These are phyloP conservation scores for Eretmochelys imbricata DNA, from an alignment of 2,113 vertebrate species.

Conservation along the genomic window DNA sequence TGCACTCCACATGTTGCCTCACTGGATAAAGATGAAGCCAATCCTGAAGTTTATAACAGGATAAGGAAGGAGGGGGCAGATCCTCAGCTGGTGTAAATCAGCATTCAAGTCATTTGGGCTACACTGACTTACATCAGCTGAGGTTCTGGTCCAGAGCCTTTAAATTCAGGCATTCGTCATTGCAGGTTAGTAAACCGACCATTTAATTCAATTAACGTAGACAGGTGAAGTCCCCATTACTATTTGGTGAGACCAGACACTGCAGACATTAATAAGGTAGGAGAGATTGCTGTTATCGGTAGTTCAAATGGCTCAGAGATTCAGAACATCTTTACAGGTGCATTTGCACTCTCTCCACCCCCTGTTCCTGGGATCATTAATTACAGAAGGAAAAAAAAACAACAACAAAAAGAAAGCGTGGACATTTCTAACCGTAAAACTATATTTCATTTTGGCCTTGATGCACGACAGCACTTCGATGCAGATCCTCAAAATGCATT, in stretches of 20 bases:
- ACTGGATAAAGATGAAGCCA: not conserved
- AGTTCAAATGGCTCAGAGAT: slow-evolving; percentile 13
- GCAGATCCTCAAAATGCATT: not conserved
- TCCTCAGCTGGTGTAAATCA: not conserved
- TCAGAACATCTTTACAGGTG: not conserved
- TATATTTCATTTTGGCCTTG: not conserved
- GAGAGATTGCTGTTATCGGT: slow-evolving; percentile 8
- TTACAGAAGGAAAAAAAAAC: not conserved
- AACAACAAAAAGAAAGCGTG: not conserved
- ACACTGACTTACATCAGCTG: not conserved
- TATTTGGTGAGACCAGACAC: slow-evolving; percentile 16
- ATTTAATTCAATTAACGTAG: not conserved
- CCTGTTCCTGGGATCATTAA: slow-evolving; percentile 13
- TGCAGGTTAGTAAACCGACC: not conserved
- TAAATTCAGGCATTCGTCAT: not conserved
- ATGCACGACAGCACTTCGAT: not conserved
- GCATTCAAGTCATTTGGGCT: not conserved
- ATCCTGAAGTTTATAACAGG: not conserved
- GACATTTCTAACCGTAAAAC: not conserved
- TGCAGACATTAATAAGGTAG: slow-evolving; percentile 36
- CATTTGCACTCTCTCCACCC: not conserved
- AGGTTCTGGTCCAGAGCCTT: not conserved
- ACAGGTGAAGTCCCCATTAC: slow-evolving; percentile 17
- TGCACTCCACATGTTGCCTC: too few species aligned
- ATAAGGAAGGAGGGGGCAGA: not conserved